Evolutionary conservation across 2,888 invertebrate genomes (phyloP), one percentile per base, ranked within the genome.

Genomic region (Rhogogaster chlorosoma): DNA sequence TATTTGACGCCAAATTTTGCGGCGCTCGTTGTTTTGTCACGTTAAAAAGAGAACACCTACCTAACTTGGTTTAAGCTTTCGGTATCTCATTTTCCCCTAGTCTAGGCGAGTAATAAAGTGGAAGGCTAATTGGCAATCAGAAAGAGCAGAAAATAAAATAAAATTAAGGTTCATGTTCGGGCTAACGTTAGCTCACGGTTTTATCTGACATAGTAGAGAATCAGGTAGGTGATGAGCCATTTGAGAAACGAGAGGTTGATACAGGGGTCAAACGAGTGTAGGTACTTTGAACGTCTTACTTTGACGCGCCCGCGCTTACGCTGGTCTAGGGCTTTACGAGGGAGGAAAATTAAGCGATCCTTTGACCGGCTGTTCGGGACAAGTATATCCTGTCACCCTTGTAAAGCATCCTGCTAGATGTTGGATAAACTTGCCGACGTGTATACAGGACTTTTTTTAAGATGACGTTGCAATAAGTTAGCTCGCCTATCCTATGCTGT

Each of bases 301-400:
- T 67, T 67, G 67, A 29, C 67, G 67, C 73, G 42, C 67, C 22
- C 67, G 15, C 5, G 67, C 32, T 61, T 6, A 26, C 2, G 22
- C 15, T 22, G 29, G 38, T 42, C 38, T 18, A 1, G n/a, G 73
- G 38, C 38, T 38, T 22, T 22, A 73, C 73, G 73, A 73, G 42
- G 10, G 73, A 42, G 42, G 38, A 73, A 73, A 73, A 73, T 73
- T 73, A 73, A 73, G 73, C 73, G 73, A 73, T 73, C 73, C 73
- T 73, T 73, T 73, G 73, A 42, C 73, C 73, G 73, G 38, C 73
- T 73, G 73, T 6, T 73, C 38, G 26, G 26, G 73, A 73, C 73
- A 73, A 73, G 73, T 73, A 42, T 73, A 42, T 42, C 73, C 73
- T 42, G 73, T 73, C 73, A 26, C 42, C 42, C 73, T 73, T 42